phyloP scores from a whole-genome alignment of 2,797 vertebrate species.

The Orestias chungarensis region DNA sequence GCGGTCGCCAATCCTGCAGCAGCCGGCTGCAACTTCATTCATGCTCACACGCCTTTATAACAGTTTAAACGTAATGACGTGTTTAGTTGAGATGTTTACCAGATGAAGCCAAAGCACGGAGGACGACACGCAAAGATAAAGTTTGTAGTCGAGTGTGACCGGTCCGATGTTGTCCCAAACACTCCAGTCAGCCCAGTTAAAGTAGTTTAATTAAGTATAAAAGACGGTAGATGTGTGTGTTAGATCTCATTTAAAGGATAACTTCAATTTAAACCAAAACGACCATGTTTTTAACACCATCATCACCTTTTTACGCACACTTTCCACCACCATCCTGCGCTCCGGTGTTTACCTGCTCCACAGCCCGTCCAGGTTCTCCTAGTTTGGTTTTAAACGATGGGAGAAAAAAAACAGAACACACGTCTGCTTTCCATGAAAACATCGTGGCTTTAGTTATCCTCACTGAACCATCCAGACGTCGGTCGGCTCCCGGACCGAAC shows the following conservation, averaged over 20 bases:
- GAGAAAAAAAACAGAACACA: not conserved
- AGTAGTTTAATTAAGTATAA: not conserved
- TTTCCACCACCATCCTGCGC: constrained; percentile 4
- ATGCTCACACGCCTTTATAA: too few relatives aligned
- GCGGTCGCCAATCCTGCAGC: not conserved
- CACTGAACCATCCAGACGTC: constrained; percentile 4
- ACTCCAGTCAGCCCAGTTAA: not conserved
- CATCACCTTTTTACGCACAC: constrained; percentile 42
- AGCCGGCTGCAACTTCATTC: not conserved
- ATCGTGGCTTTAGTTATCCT: not conserved
- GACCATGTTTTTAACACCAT: not conserved
- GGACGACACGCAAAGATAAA: not conserved
- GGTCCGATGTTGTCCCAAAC: not conserved
- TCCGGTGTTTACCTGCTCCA: constrained; percentile 21
- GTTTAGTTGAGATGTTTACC: constrained; percentile 1
- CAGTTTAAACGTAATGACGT: not conserved
- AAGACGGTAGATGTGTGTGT: not conserved
- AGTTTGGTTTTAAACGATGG: not conserved
- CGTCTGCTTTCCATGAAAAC: not conserved
- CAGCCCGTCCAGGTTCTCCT: not conserved
- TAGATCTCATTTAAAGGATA: not conserved
- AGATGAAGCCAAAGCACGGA: not conserved
- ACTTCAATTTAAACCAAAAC: not conserved
- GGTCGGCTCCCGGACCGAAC: constrained; percentile 21
- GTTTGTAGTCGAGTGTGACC: not conserved